Conservation (phyloP, 2,113 vertebrate genomes). For the Gavia stellata region DNA sequence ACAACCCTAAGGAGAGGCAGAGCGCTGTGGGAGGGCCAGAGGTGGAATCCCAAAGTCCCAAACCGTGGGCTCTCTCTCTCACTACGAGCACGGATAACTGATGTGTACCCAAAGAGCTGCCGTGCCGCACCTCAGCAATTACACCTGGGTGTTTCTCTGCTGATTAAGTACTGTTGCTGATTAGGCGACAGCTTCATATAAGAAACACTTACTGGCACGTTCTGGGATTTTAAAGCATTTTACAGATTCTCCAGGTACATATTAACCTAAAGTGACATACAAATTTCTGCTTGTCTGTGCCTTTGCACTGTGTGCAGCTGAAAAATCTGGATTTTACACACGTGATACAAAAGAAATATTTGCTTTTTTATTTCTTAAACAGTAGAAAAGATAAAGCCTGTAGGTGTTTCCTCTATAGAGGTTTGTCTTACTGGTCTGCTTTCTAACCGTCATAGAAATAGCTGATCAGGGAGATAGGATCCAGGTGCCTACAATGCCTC, state of each 20-base stretch:
- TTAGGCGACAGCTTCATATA: not conserved
- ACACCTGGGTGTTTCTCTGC: not conserved
- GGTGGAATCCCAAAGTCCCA: not conserved
- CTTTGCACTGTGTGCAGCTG: not conserved
- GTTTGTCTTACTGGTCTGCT: not conserved
- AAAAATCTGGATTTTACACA: not conserved
- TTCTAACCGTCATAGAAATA: not conserved
- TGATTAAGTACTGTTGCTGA: not conserved
- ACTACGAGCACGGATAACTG: not conserved
- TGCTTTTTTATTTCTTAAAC: not conserved
- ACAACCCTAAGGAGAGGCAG: not conserved
- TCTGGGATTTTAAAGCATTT: not conserved
- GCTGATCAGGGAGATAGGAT: not conserved
- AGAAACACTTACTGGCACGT: not conserved
- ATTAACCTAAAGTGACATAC: not conserved
- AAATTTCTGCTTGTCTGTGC: not conserved
- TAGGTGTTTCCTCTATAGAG: not conserved
- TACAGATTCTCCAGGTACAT: not conserved
- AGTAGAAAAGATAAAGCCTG: not conserved
- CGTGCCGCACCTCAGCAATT: not conserved
- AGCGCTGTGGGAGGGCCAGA: not conserved
- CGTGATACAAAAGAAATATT: not conserved
- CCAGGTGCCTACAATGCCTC: not conserved
- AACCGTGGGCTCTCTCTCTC: rapidly evolving
- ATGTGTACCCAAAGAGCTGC: not conserved